Conservation (phyloP, 2,113 vertebrate genomes). For the Phyllostomus discolor region DNA sequence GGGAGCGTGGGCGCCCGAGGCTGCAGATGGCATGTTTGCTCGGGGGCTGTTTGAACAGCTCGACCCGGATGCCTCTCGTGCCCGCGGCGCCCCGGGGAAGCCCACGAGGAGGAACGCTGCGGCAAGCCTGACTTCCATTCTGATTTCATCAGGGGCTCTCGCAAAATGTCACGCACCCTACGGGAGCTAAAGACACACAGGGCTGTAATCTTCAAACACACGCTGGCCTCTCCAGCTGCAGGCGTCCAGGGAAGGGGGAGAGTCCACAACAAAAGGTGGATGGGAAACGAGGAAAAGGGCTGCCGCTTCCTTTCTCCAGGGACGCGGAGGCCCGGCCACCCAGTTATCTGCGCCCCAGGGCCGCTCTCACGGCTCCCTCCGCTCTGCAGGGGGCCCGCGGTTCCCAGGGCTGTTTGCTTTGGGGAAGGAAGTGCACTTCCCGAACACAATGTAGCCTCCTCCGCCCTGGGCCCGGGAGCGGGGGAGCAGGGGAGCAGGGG, state of each 20-base stretch:
- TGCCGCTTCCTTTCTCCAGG: slow-evolving; percentile 75
- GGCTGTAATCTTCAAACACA: slow-evolving; percentile 75
- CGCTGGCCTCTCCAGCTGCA: slow-evolving; percentile 69
- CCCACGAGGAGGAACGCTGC: slow-evolving; percentile 35
- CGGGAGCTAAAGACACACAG: slow-evolving; percentile 72
- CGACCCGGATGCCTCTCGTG: background rate
- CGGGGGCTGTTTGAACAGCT: background rate
- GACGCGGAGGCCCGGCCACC: background rate
- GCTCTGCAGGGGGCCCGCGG: slow-evolving; percentile 69
- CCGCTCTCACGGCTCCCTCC: slow-evolving; percentile 73
- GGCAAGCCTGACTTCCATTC: slow-evolving; percentile 68
- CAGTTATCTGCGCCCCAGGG: slow-evolving; percentile 69
- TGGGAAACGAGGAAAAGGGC: slow-evolving; percentile 77
- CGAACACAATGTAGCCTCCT: slow-evolving; percentile 73
- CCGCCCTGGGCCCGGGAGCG: slow-evolving; percentile 26
- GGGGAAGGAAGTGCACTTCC: slow-evolving; percentile 67
- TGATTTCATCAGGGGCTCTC: slow-evolving; percentile 66
- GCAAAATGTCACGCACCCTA: slow-evolving; percentile 60
- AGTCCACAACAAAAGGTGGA: slow-evolving; percentile 73
- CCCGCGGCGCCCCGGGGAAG: background rate
- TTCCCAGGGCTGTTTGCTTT: slow-evolving; percentile 75
- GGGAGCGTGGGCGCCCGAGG: accelerated
- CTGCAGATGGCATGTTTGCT: background rate
- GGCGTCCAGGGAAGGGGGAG: slow-evolving; percentile 79
- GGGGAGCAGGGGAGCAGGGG: background rate